phyloP scores from a whole-genome alignment of 2,113 vertebrate species.

The Cephalopterus ornatus region DNA sequence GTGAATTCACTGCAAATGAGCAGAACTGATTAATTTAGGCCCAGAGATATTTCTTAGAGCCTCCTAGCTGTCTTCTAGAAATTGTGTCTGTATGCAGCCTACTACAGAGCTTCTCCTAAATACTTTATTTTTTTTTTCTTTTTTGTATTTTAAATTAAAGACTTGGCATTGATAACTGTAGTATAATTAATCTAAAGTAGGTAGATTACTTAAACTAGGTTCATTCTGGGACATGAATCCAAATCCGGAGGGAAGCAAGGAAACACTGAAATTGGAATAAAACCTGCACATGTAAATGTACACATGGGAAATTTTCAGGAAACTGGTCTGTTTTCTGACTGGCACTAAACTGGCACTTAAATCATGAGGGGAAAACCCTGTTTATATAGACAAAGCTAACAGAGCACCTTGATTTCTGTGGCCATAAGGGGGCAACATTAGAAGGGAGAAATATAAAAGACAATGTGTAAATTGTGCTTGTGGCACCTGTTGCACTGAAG shows the following conservation, averaged over 20 bases:
- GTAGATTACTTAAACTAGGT: background rate
- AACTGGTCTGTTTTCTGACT: background rate
- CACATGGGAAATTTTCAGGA: background rate
- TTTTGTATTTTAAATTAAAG: background rate
- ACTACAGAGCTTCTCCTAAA: background rate
- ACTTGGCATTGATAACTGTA: background rate
- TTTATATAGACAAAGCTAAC: background rate
- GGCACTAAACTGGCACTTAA: background rate
- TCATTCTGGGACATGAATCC: background rate
- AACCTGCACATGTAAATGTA: background rate
- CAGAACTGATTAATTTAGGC: background rate
- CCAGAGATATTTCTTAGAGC: background rate
- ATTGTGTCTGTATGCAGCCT: background rate
- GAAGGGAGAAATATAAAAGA: background rate
- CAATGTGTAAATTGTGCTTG: background rate
- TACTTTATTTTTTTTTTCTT: background rate
- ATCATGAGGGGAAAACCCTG: background rate
- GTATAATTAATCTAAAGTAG: background rate
- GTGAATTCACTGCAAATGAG: background rate
- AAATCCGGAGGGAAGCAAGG: background rate
- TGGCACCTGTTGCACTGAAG: background rate
- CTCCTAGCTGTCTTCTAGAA: background rate
- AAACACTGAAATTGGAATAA: background rate
- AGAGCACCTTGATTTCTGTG: background rate
- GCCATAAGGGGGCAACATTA: background rate